Conservation (phyloP, 2,797 vertebrate genomes). For the Bucorvus abyssinicus region DNA sequence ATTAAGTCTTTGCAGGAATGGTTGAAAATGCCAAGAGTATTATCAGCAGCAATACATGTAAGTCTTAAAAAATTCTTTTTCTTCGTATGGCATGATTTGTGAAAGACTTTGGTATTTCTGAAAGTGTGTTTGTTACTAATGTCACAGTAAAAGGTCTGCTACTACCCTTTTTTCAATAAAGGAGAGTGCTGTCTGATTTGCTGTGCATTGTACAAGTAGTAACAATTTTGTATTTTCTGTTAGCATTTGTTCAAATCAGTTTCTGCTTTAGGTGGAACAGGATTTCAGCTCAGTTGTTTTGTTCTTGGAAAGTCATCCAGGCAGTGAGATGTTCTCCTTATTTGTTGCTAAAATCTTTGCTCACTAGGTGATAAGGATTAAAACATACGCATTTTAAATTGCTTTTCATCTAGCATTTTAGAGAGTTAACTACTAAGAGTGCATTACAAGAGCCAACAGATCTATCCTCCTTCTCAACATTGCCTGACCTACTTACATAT, state of each 20-base stretch:
- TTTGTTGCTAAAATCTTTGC: conserved; percentile 47
- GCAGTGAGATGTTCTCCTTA: conserved; percentile 28
- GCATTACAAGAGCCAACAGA: conserved; percentile 51
- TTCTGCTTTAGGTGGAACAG: neutral
- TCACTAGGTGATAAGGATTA: conserved; percentile 40
- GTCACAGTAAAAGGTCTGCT: neutral
- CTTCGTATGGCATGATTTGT: neutral
- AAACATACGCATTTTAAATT: conserved; percentile 72
- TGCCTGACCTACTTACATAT: conserved; percentile 52
- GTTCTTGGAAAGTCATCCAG: neutral
- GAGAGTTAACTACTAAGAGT: conserved; percentile 40
- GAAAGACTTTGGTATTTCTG: neutral
- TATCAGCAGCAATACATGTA: neutral
- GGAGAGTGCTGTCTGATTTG: neutral
- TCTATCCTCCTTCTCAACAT: conserved; percentile 23
- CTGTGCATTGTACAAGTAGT: neutral
- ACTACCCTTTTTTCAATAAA: neutral
- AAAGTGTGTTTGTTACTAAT: neutral
- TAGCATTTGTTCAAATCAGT: neutral
- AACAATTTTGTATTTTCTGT: neutral
- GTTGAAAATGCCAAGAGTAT: neutral
- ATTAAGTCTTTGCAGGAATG: neutral
- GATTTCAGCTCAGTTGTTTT: neutral
- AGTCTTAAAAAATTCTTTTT: neutral
- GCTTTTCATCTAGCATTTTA: conserved; percentile 28